Evolutionary conservation across 2,888 invertebrate species (phyloP), one percentile per base, ranked within the genome.

Genomic region (Biston stratarius): DNA sequence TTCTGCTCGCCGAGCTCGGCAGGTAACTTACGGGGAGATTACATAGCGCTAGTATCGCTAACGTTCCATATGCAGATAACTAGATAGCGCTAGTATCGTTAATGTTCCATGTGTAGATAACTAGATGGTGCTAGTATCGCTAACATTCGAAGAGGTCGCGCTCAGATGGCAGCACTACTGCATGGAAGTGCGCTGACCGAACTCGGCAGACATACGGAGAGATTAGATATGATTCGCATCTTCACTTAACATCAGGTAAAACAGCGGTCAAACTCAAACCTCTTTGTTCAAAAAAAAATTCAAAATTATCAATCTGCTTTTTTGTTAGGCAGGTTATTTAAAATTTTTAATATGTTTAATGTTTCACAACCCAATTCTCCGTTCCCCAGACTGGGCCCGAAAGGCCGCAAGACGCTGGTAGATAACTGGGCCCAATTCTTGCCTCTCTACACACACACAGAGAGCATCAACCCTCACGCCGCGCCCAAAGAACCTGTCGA

Each of bases 371-470:
- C 1, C 11, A 5, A 9, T 47, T 24, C 10, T 15, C 24, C 3
- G 6, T 10, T 24, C 24, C 12, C 24, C 48, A 95, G 96, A 63
- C 95, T 99, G 82, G 98, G 98, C 0, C 96, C 97, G 0, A 98
- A 98, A 82, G 99, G 99, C 0, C 96, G 99, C 15, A 98, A 99
- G 88, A 95, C 96, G 0, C 92, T 99, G 24, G 98, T 99, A 0
- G 99, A 99, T 88, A 96, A 97, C 80, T 99, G 99, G 99, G 97
- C 99, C 0, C 98, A 98, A 72, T 99, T 97, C 92, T 94, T 99
- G 24, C 99, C 99, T 0, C 96, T 97, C 61, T 97, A 97, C 85
- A 97, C 97, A 0, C 96, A 96, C 80, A 96, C 96, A 0, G 97
- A 97, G 83, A 96, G 96, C 53, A 97, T 97, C 78, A 97, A 96